Base-by-base conservation (phyloP, 2,113 vertebrate genomes). In the Zootoca vivipara region DNA sequence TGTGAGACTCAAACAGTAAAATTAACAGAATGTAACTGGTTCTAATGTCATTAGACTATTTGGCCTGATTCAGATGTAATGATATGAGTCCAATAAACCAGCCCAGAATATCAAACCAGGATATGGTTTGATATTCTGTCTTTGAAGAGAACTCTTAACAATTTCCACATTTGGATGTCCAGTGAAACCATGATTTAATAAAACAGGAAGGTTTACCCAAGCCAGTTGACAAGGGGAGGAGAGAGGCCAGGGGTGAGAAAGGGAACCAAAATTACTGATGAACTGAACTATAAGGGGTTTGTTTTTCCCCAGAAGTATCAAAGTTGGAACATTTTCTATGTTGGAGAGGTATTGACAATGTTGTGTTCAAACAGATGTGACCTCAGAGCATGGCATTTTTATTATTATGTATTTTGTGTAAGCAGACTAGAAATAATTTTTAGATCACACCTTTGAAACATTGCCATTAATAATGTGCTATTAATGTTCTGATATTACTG, bases 391-490 rank as follows among this genome's bases (percentile, higher is more conserved):
- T 85, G 35, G 7, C 26, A 85, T 64, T 38, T 52, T 24, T 52
- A 72, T 56, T 52, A 52, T 56, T 30, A 18, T 72, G 16, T 56
- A 56, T 72, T 83, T 72, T 83, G 42, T 20, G 4, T 22, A 33
- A 72, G 9, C 64, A 83, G 28, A 35, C 46, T 73, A 18, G 22
- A 73, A 73, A 58, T n/a, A 18, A 73, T 73, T 73, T 58, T 73
- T 84, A 35, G 42, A 84, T 58, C 85, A 86, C 42, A 86, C 38
- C 78, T 81, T 18, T 69, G 26, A 72, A 87, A 79, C 12, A 80
- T 30, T 24, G 33, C 73, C 33, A 80, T 58, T 40, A 46, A 62
- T 62, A 62, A 18, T 62, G 58, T 62, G 13, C 26, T 26, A 73
- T 58, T 80, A 81, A 62, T 87, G 35, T 30, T 73, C 15, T 42